Conservation (phyloP, 2,888 invertebrate genomes). For the Nomada goodeniana region DNA sequence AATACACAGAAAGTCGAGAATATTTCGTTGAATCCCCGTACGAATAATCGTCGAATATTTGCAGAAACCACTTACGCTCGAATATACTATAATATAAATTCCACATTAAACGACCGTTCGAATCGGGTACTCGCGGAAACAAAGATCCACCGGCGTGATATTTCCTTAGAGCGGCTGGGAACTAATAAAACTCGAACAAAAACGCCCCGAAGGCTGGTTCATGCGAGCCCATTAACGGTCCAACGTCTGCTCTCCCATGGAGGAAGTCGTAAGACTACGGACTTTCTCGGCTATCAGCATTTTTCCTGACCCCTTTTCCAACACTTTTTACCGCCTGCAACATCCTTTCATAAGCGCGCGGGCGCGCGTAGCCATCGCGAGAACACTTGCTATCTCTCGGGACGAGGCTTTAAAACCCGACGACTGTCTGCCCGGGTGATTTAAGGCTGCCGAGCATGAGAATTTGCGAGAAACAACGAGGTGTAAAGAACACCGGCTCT, state of each 20-base stretch:
- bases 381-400: not conserved
- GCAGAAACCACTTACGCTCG: not conserved
- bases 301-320: slow-evolving; percentile 42
- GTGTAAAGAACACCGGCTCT: slow-evolving; percentile 66
- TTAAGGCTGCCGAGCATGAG: slow-evolving; percentile 58
- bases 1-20: not conserved
- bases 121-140: not conserved
- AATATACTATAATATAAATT: too few relatives aligned
- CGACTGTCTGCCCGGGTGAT: slow-evolving; percentile 66
- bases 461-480: slow-evolving; percentile 70
- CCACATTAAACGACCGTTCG: not conserved
- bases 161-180: not conserved
- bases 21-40: not conserved
- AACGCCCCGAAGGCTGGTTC: slow-evolving; percentile 1
- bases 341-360: slow-evolving; percentile 49
- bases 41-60: not conserved
- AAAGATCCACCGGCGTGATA: not conserved
- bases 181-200: slow-evolving; percentile 7
- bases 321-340: slow-evolving; percentile 26
- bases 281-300: slow-evolving; percentile 48
- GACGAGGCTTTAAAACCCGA: slow-evolving; percentile 55
- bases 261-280: slow-evolving; percentile 36
- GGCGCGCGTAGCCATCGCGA: not conserved
- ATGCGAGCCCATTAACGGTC: slow-evolving; percentile 25
- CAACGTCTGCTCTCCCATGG: not conserved